Evolutionary conservation across 2,113 vertebrate species (phyloP), one percentile per base, ranked within the genome.

Genomic region (Recurvirostra avosetta): DNA sequence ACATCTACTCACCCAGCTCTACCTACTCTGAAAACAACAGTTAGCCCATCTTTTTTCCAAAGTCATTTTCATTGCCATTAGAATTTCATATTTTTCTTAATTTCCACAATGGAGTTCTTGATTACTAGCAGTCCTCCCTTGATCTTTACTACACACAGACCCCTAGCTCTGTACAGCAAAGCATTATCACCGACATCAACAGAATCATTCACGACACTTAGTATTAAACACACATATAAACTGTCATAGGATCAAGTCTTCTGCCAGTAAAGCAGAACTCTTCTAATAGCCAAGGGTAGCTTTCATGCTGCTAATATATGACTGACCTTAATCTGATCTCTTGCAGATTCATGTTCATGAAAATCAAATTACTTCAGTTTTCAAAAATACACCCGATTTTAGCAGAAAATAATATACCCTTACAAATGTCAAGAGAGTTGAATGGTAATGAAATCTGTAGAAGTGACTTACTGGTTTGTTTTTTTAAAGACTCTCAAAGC

Each of bases 311-410:
- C 36, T 76, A 95, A 26, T 23, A 20, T 16, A 38, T 0, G 36
- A 83, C 41, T n/a, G 32, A 61, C 47, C 50, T 76, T 66, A 22
- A 73, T 17, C 67, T 38, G 25, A 80, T 50, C 82, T 73, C 74
- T 32, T 43, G 18, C 72, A 79, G 32, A 56, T 27, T 27, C 41
- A 41, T 15, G 52, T 17, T 67, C n/a, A 16, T 2, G 18, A 79
- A 80, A 95, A 91, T 21, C 74, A 71, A 59, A 86, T 20, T 67
- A 67, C 45, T 68, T 88, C 43, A 52, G 11, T 62, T 70, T 84
- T 94, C n/a, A 25, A 75, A 81, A 70, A 59, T 7, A 88, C 41
- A 95, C 53, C 26, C 16, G 40, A 94, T 78, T 90, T 89, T 66
- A 83, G 45, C 40, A 74, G 66, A 73, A 92, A 72, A 77, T 58